Evolutionary conservation across 2,797 vertebrate species (phyloP), one percentile per base, ranked within the genome.

Genomic region (Gambusia yucatana): DNA sequence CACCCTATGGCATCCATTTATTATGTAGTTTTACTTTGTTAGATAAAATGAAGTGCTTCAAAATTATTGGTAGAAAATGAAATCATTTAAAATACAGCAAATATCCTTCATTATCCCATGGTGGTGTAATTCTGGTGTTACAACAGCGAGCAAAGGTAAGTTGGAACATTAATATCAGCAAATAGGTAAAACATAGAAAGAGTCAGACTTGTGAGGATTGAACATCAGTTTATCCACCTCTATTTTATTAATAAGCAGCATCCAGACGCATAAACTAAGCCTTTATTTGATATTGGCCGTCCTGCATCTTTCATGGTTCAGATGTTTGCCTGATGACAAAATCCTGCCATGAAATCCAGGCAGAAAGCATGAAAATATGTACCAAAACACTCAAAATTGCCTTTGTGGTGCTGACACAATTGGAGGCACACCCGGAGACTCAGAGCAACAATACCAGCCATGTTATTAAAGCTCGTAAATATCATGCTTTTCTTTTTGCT

Each of bases 341-440:
- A 67, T 41, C 63, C 36, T 67, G n/a, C 44, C 46, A 39, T 65
- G 17, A 67, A 76, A 65, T 63, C 20, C 43, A 59, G 25, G 8
- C 57, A 63, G 14, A 47, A 61, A 6, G 41, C 43, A 25, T 46
- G 2, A n/a, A 50, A 69, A 52, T 13, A 52, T 8, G 22, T 48
- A 20, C 14, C 47, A 14, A 69, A 63, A 47, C 57, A 63, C 6
- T 46, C n/a, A 61, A 20, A 63, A 63, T 20, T 47, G 41, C 28
- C 41, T 75, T 75, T 63, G n/a, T 46, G 20, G 25, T 44, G 67
- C 67, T n/a, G 7, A 75, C 39, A 44, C 28, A 72, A 72, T 33
- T 72, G 46, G 7, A 48, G 57, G 13, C n/a, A 33, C 41, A 59
- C 55, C 47, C 3, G 22, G 1, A 50, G 39, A 28, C 50, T 28